A percentile compares a stretch with the other conserved stretches of the same genome.
Conservation (phyloP, 2,797 vertebrate species). For the Malurus leucopterus region DNA sequence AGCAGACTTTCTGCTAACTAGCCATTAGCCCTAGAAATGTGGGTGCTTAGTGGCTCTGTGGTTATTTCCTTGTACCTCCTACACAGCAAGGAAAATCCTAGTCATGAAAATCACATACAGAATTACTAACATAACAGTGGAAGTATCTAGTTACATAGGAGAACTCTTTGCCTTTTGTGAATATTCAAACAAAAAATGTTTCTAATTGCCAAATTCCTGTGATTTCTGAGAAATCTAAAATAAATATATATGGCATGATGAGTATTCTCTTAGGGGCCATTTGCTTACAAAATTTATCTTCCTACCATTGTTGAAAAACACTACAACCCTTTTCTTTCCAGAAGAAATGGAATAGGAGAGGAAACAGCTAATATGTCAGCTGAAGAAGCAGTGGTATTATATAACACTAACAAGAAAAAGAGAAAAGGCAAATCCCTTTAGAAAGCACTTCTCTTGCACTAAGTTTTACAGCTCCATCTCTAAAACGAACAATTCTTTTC, state of each 20-base stretch:
- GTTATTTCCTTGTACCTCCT: not conserved
- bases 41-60: not conserved
- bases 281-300: slow-evolving; percentile 18
- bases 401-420: not conserved
- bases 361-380: slow-evolving; percentile 7
- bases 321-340: not conserved
- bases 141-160: not conserved
- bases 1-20: not conserved
- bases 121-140: not conserved
- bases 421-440: not conserved
- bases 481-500: not conserved
- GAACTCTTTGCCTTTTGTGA: not conserved
- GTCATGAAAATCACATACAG: not conserved
- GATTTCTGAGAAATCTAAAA: slow-evolving; percentile 5
- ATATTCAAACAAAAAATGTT: not conserved
- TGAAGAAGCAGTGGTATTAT: not conserved
- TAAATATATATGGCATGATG: not conserved
- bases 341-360: slow-evolving; percentile 7
- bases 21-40: not conserved
- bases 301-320: not conserved
- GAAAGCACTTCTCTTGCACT: not conserved
- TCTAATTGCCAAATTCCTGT: not conserved
- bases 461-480: not conserved
- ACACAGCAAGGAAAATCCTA: not conserved
- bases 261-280: not conserved